Evolutionary conservation across 35 echinoderm and acorn worm genomes (phyloP).

Genomic region (Apostichopus parvimensis): DNA sequence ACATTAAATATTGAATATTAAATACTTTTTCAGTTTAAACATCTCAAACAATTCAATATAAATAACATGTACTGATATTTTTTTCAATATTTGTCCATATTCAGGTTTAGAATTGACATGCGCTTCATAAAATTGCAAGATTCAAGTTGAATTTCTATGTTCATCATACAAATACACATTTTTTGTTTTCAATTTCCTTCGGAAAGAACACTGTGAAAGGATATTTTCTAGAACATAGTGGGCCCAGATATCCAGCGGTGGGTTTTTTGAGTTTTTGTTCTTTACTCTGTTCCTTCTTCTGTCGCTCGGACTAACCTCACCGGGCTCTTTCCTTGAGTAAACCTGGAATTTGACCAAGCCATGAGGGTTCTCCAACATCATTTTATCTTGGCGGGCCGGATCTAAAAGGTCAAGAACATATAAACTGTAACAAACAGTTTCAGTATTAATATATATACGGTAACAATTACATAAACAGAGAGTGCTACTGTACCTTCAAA

Average conservation of each 20-base stretch:
- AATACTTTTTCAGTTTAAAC: too few species aligned
- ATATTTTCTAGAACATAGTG: slow-evolving; percentile 94
- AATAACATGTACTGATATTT: too few species aligned
- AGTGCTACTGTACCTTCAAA: slow-evolving; percentile 60
- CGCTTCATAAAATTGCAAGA: too few species aligned
- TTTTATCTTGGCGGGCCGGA: slow-evolving; percentile 60
- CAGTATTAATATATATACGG: neutral
- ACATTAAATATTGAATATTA: too few species aligned
- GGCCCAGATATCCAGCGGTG: slow-evolving; percentile 94
- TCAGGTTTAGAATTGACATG: too few species aligned
- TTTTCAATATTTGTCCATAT: too few species aligned
- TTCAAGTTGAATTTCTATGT: too few species aligned
- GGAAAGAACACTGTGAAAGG: slow-evolving; percentile 53
- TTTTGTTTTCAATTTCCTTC: too few species aligned
- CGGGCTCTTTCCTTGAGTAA: slow-evolving; percentile 78
- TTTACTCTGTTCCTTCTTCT: slow-evolving; percentile 83
- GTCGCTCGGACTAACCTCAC: slow-evolving; percentile 65
- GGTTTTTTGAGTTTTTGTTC: slow-evolving; percentile 96
- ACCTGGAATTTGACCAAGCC: slow-evolving; percentile 84
- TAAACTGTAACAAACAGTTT: neutral
- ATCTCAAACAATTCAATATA: too few species aligned
- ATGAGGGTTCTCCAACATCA: slow-evolving; percentile 87
- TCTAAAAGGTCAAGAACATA: slow-evolving; percentile 40
- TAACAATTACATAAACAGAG: neutral
- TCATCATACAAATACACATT: too few species aligned